Evolutionary conservation across 2,888 invertebrate genomes (phyloP), one percentile per base, ranked within the genome.

Genomic region (Xestia ashworthii): DNA sequence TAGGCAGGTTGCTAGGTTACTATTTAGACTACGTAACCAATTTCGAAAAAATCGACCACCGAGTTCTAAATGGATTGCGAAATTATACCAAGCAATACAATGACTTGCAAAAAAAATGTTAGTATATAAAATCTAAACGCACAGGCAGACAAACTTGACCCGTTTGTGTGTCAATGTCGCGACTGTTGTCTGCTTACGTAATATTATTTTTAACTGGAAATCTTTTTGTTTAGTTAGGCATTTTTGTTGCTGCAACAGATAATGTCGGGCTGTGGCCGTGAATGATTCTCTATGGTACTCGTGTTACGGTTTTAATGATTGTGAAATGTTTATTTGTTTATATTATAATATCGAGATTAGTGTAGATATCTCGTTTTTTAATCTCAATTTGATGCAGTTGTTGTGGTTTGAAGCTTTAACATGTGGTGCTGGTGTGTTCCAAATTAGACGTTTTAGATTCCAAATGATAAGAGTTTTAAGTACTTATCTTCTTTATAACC

Each of bases 61-160:
- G 19, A 19, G 11, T 11, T 64, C n/a, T 32, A 9, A 60, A 41
- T 62, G 22, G 12, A 70, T 48, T 82, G 64, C 16, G 32, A 66
- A 41, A 50, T 3, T 55, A 41, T 65, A 4, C 19, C 19, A 55
- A 75, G 69, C n/a, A 25, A 3, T 38, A 3, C 1, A 46, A 68
- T 82, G 81, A 80, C 76, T 70, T 67, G 76, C 71, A 76, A 25
- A 70, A 70, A 66, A 53, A 46, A 5, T 50, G 1, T 55, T 67
- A 62, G 66, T 69, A 75, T 55, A 68, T 66, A 67, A 76, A 79
- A 70, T 64, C 38, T 70, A 60, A 60, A 78, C 48, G 53, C 3
- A 74, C 74, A 64, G n/a, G 76, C 78, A 69, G 71, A 76, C 86
- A 88, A 88, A 86, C 86, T 86, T 86, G 86, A 86, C 86, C 88